Conservation (phyloP, 2,888 invertebrate species). For the Nebria salina region DNA sequence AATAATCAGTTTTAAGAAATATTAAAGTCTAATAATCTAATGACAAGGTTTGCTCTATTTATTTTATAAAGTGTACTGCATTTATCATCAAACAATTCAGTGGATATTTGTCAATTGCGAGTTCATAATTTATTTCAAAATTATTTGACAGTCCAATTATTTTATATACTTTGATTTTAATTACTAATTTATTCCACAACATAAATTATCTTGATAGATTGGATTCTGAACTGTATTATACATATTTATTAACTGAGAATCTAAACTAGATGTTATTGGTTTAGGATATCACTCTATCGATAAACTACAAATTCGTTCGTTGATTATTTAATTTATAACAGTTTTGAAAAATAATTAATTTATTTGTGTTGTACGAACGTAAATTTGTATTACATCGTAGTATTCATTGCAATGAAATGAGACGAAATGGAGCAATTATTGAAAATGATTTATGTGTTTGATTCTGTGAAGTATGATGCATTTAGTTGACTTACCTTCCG, state of each 20-base stretch:
- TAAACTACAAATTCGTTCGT: background rate
- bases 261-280: background rate
- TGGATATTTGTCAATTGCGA: too few relatives aligned
- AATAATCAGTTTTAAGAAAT: too few relatives aligned
- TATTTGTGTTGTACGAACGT: background rate
- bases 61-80: too few relatives aligned
- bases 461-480: background rate
- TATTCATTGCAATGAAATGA: background rate
- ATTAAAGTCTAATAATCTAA: background rate
- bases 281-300: background rate
- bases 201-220: too few relatives aligned
- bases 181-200: too few relatives aligned
- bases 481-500: slow-evolving; percentile 75
- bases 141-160: too few relatives aligned
- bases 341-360: background rate
- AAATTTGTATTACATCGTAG: background rate
- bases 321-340: background rate
- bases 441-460: slow-evolving; percentile 1
- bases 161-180: too few relatives aligned
- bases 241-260: background rate
- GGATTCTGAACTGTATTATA: too few relatives aligned
- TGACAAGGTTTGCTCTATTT: too few relatives aligned
- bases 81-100: too few relatives aligned
- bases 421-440: background rate
- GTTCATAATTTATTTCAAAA: too few relatives aligned